Percentiles rank a stretch among this genome's conserved stretches.
Conservation (phyloP, 2,113 vertebrate genomes). For the Ictalurus punctatus region DNA sequence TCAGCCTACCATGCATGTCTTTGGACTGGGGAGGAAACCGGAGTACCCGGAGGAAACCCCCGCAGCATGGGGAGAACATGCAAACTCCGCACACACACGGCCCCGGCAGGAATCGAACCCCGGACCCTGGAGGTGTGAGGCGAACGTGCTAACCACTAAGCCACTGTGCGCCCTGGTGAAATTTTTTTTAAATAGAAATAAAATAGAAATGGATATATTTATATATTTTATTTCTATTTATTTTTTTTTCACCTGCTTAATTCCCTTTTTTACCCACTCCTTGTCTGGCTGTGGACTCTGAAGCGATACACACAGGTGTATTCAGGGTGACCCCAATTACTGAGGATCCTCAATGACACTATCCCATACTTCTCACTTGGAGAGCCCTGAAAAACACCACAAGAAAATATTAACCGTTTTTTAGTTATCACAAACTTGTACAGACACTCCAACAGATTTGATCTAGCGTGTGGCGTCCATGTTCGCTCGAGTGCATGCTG, state of each 20-base stretch:
- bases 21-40: no score
- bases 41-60: no score
- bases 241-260: neutral
- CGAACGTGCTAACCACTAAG: no score
- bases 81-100: no score
- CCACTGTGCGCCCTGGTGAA: no score
- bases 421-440: neutral
- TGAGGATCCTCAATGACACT: constrained; percentile 15
- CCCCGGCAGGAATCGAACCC: no score
- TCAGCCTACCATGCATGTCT: no score
- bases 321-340: constrained; percentile 39
- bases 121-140: no score
- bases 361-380: neutral
- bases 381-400: neutral
- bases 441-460: neutral
- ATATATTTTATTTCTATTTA: no score
- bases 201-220: no score
- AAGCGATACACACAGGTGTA: constrained; percentile 28
- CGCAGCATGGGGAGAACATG: no score
- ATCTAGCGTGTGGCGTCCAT: neutral
- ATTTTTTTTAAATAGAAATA: no score
- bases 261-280: neutral
- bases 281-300: neutral
- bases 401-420: neutral
- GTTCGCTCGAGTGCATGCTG: neutral